Evolutionary conservation across 2,888 invertebrate species (phyloP), one percentile per base, ranked within the genome.

Genomic region (Drosophila phalerata): DNA sequence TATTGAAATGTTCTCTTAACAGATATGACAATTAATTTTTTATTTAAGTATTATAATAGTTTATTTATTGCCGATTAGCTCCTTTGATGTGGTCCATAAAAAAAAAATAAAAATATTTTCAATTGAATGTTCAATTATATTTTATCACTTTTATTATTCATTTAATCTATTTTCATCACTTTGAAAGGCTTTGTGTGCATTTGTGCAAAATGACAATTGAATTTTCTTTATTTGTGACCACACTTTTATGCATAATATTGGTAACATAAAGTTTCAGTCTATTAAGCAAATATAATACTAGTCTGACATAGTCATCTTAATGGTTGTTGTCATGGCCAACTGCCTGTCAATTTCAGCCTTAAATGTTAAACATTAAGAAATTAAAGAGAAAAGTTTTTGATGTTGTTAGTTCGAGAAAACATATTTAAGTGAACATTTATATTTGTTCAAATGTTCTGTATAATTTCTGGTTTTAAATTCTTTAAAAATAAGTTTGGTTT

Each of bases 1-100:
- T 13, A 52, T 48, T 9, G 37, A 19, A 49, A 42, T 57, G 52
- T 37, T 6, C 13, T 8, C 11, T 51, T 19, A 37, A 11, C 32
- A 42, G 17, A 38, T 47, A 25, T 55, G 22, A 17, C 17, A 28
- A 40, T 6, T 15, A 3, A 40, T 28, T 11, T 53, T 53, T 53
- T 15, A 17, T 40, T 40, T 17, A 17, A 34, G 34, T 49, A 8
- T 11, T 10, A 15, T 13, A 22, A 34, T 28, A 28, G 28, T 5
- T 28, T 6, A 28, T 28, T 28, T 28, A 28, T 28, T 5, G 5
- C 37, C 37, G n/a, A 5, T 25, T 10, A 5, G 25, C 37, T n/a
- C 0, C n/a, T 52, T 52, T 52, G 25, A 52, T 37, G 25, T 42
- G 42, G 13, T 17, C 17, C n/a, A 32, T 19, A 19, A 17, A 30